These are phyloP conservation scores for Phorcus lineatus DNA, from an alignment of 2,888 invertebrate species.

Conservation along the genomic window DNA sequence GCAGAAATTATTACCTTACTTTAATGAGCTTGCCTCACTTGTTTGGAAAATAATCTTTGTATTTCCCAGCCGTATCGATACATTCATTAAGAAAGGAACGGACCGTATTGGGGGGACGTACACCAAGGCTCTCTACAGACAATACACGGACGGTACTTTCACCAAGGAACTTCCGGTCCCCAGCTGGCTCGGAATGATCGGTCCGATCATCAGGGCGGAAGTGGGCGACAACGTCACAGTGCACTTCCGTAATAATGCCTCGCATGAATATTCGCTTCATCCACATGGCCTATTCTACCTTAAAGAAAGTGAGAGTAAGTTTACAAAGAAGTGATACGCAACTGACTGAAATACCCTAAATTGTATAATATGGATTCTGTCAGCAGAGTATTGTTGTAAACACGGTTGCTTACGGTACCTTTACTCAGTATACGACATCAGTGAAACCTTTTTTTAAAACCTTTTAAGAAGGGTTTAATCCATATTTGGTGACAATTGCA, in stretches of 20 bases:
- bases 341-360: too few relatives aligned
- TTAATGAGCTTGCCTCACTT: too few relatives aligned
- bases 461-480: too few relatives aligned
- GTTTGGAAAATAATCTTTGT: too few relatives aligned
- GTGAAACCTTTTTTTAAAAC: too few relatives aligned
- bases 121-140: slow-evolving; percentile 49
- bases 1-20: too few relatives aligned
- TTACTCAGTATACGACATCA: too few relatives aligned
- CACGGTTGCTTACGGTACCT: too few relatives aligned
- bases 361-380: too few relatives aligned
- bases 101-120: slow-evolving; percentile 50
- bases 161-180: slow-evolving; percentile 37
- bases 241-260: slow-evolving; percentile 50
- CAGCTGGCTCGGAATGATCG: slow-evolving; percentile 47
- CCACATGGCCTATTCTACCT: slow-evolving; percentile 51
- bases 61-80: slow-evolving; percentile 28
- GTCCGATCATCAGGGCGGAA: slow-evolving; percentile 63
- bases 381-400: too few relatives aligned
- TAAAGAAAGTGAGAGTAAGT: slow-evolving; percentile 6
- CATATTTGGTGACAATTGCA: too few relatives aligned
- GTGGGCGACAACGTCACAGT: slow-evolving; percentile 61
- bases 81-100: slow-evolving; percentile 33
- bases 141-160: slow-evolving; percentile 47
- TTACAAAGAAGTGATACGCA: too few relatives aligned
- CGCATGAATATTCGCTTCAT: slow-evolving; percentile 50